These are phyloP conservation scores for Apodemus speciosus DNA, from an alignment of 2,113 vertebrate species.

Conservation along the genomic window DNA sequence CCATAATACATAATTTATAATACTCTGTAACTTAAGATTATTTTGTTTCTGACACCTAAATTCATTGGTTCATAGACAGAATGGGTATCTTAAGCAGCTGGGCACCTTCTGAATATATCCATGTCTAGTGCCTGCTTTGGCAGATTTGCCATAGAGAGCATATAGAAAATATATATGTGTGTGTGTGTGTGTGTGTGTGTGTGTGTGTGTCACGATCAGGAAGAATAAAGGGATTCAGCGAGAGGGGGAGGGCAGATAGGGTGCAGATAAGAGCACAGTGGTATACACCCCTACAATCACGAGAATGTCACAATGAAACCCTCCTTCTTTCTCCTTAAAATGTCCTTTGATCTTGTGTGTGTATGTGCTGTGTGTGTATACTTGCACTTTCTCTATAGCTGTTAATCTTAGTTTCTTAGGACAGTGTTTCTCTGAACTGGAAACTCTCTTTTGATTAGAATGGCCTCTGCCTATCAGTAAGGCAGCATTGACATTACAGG, in stretches of 20 bases:
- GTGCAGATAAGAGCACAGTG: background rate
- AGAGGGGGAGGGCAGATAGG: background rate
- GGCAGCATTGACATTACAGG: background rate
- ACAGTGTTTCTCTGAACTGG: background rate
- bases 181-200: too few relatives aligned
- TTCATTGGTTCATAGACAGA: slow-evolving; percentile 14
- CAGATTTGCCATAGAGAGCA: background rate
- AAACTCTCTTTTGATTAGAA: background rate
- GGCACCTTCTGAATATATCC: background rate
- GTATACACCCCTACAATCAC: background rate
- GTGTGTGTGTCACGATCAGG: background rate
- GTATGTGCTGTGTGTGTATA: background rate
- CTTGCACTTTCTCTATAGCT: background rate
- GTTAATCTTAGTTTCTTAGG: background rate
- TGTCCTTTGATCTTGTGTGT: background rate
- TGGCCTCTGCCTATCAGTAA: background rate
- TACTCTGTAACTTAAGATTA: background rate
- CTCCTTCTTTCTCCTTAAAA: background rate
- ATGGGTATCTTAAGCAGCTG: background rate
- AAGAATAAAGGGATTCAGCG: background rate
- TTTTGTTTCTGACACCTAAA: background rate
- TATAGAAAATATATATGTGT: background rate
- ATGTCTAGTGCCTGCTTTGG: background rate
- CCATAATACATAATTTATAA: background rate
- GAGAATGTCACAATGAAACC: background rate